Percentiles rank a stretch among this genome's conserved stretches.
Conservation (phyloP, 2,888 invertebrate genomes). For the Troides helena region DNA sequence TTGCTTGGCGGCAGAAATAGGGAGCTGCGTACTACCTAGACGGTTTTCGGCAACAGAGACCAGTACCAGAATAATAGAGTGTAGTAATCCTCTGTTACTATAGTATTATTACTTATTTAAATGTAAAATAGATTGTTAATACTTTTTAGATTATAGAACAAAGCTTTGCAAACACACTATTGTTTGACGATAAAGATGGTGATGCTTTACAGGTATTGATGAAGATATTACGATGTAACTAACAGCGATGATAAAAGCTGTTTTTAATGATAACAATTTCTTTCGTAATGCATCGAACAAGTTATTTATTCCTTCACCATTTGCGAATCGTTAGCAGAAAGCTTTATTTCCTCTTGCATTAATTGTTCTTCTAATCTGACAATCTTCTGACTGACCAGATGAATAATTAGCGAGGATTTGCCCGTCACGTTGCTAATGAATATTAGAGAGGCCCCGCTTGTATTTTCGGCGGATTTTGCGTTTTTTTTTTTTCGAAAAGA, state of each 20-base stretch:
- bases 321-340: constrained; percentile 57
- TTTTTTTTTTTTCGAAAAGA: constrained; percentile 43
- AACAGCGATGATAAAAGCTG: not conserved
- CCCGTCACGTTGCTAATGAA: constrained; percentile 76
- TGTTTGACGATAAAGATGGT: no score
- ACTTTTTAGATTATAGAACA: no score
- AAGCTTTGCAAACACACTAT: no score
- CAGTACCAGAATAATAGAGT: no score
- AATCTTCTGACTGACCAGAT: constrained; percentile 69
- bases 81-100: no score
- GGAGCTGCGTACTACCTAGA: no score
- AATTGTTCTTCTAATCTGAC: constrained; percentile 58
- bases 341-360: constrained; percentile 73
- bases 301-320: constrained; percentile 60
- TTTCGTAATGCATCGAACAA: constrained; percentile 41
- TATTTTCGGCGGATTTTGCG: constrained; percentile 37
- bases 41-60: no score
- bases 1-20: no score
- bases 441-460: constrained; percentile 54
- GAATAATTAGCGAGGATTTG: constrained; percentile 77
- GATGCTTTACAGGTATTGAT: no score
- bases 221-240: not conserved
- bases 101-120: no score
- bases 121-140: no score
- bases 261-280: constrained; percentile 27